These are phyloP conservation scores for Aplysina aerophoba DNA, from an alignment of 37 sponge, comb jelly and placozoan genomes.

Conservation along the genomic window DNA sequence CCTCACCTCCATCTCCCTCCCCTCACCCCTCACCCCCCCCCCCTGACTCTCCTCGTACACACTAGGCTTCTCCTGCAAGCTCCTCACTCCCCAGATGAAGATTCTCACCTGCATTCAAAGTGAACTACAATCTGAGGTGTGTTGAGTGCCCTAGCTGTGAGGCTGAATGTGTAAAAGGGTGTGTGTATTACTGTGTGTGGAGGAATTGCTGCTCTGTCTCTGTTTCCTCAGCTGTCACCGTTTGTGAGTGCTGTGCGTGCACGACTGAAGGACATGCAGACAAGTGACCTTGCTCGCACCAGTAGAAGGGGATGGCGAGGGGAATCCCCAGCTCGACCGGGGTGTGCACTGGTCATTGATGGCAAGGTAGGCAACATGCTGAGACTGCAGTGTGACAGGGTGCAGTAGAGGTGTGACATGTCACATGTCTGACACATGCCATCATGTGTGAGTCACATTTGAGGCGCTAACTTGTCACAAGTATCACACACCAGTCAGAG, in stretches of 20 bases:
- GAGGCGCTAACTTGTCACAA: no score
- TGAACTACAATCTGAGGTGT: conserved; percentile 16
- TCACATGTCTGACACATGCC: neutral
- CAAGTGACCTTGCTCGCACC: neutral
- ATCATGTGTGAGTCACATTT: no score
- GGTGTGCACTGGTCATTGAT: conserved; percentile 66
- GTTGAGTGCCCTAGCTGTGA: neutral
- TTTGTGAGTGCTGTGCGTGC: conserved; percentile 29
- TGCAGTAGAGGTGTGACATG: neutral
- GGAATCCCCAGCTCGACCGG: neutral
- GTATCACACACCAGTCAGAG: no score
- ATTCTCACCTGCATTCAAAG: conserved; percentile 44
- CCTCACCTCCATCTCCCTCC: neutral
- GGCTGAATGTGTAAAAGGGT: neutral
- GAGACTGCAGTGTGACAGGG: neutral
- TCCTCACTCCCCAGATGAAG: conserved; percentile 50
- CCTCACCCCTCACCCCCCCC: neutral
- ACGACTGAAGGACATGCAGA: neutral
- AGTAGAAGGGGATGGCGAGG: neutral
- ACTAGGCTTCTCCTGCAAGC: conserved; percentile 67
- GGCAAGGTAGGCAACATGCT: conserved; percentile 46
- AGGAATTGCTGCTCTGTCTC: neutral
- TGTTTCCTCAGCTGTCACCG: neutral
- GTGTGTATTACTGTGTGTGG: neutral
- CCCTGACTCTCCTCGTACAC: no score